A percentile compares a stretch with the other conserved stretches of the same genome.
Evolutionary conservation across 2,797 vertebrate species (phyloP).

Genomic region (Takifugu ocellatus): DNA sequence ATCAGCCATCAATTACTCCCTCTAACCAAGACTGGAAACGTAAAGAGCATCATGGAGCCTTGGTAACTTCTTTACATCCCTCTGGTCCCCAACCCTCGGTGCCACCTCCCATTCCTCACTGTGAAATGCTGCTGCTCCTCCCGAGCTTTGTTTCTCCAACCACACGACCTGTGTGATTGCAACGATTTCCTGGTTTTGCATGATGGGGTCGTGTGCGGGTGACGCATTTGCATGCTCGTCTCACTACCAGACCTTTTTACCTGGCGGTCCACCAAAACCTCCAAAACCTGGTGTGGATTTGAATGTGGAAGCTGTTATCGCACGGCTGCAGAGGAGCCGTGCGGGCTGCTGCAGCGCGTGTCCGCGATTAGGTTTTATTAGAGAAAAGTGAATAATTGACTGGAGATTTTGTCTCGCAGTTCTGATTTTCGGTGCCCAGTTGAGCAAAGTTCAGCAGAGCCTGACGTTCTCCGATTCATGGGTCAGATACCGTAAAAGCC

Average conservation of each 20-base stretch:
- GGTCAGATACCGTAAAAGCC: slow-evolving; percentile 19
- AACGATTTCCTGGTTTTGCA: slow-evolving; percentile 52
- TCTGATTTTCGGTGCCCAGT: neutral
- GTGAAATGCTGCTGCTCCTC: slow-evolving; percentile 38
- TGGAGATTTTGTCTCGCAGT: too few relatives aligned
- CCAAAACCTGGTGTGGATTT: neutral
- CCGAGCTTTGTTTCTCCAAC: neutral
- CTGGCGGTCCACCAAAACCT: slow-evolving; percentile 6
- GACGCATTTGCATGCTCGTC: slow-evolving; percentile 46
- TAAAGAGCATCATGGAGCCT: slow-evolving; percentile 39
- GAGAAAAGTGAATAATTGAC: neutral
- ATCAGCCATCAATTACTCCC: neutral
- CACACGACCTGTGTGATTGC: slow-evolving; percentile 51
- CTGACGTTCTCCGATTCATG: slow-evolving; percentile 10
- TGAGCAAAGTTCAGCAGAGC: slow-evolving; percentile 5
- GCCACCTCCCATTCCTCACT: slow-evolving; percentile 24
- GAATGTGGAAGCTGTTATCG: too few relatives aligned
- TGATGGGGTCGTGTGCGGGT: slow-evolving; percentile 38
- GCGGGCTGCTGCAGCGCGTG: neutral
- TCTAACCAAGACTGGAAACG: slow-evolving; percentile 36
- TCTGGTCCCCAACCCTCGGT: slow-evolving; percentile 37
- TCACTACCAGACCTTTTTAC: slow-evolving; percentile 8
- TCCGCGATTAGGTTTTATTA: neutral
- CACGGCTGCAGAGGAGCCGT: neutral
- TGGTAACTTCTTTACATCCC: slow-evolving; percentile 39